Conservation (phyloP, 1,140 invertebrate genomes). For the Procambarus virginalis region DNA sequence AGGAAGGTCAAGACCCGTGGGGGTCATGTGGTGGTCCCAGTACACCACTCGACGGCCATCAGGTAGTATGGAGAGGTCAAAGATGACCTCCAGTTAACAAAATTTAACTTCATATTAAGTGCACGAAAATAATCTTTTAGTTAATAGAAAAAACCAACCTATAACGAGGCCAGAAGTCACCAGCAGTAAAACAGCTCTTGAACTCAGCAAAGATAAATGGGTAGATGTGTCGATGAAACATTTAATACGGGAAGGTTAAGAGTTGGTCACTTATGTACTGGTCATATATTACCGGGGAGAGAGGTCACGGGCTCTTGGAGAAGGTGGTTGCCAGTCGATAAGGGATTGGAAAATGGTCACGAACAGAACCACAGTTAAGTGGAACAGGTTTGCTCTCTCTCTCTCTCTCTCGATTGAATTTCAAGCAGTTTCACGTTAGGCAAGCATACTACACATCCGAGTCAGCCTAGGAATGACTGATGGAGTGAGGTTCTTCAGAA, state of each 20-base stretch:
- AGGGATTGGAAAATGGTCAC: neutral
- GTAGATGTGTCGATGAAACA: neutral
- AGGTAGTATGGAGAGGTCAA: neutral
- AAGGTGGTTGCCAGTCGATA: neutral
- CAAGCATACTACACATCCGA: too few relatives aligned
- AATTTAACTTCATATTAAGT: too few relatives aligned
- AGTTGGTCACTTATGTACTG: neutral
- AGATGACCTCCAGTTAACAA: too few relatives aligned
- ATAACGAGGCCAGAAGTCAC: too few relatives aligned
- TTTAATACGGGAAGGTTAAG: neutral
- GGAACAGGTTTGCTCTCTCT: neutral
- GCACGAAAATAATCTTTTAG: too few relatives aligned
- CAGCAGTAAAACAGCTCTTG: too few relatives aligned
- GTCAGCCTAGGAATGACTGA: too few relatives aligned
- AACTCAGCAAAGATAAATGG: neutral
- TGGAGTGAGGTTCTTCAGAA: too few relatives aligned
- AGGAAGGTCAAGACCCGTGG: neutral
- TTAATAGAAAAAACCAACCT: too few relatives aligned
- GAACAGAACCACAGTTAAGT: neutral
- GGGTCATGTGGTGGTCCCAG: neutral
- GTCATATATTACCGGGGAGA: neutral
- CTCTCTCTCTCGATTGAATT: slow-evolving; percentile 7
- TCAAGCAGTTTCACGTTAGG: too few relatives aligned
- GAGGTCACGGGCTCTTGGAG: neutral
- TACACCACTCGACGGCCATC: neutral